A percentile compares a stretch with the other conserved stretches of the same genome.
Conservation (phyloP, 2,888 invertebrate genomes). For the Andrena minutula region DNA sequence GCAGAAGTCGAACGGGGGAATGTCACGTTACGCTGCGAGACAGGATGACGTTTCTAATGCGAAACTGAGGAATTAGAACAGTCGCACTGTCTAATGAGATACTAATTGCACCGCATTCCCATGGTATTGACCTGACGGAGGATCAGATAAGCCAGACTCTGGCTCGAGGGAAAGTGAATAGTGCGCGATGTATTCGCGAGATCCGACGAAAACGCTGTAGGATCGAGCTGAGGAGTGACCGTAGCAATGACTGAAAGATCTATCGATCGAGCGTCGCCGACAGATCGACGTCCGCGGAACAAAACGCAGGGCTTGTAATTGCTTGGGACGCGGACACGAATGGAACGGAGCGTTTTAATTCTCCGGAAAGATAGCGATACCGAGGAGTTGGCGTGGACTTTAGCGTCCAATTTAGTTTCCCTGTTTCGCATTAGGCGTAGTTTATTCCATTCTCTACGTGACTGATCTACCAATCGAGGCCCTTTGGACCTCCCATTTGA, state of each 20-base stretch:
- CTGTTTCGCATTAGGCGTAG: neutral
- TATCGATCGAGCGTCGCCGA: slow-evolving; percentile 32
- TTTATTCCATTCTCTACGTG: too few relatives aligned
- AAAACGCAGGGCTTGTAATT: slow-evolving; percentile 10
- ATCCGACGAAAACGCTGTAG: slow-evolving; percentile 54
- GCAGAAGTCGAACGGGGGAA: slow-evolving; percentile 61
- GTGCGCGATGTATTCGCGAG: slow-evolving; percentile 39
- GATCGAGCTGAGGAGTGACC: neutral
- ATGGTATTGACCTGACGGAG: slow-evolving; percentile 61
- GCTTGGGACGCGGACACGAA: neutral
- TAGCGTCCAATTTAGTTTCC: neutral
- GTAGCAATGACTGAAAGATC: slow-evolving; percentile 12
- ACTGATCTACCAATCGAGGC: too few relatives aligned
- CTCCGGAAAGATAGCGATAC: neutral
- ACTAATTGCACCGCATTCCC: slow-evolving; percentile 73
- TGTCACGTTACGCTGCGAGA: slow-evolving; percentile 66
- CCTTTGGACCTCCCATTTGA: too few relatives aligned
- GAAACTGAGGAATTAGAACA: slow-evolving; percentile 72
- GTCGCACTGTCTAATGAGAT: slow-evolving; percentile 70
- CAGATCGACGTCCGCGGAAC: slow-evolving; percentile 5
- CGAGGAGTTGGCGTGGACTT: neutral
- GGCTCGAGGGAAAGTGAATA: slow-evolving; percentile 59
- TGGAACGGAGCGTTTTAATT: neutral
- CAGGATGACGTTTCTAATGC: slow-evolving; percentile 75
- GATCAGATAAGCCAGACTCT: slow-evolving; percentile 62